These are phyloP conservation scores for Amphiprion ocellaris DNA, from an alignment of 2,113 vertebrate species.

Conservation along the genomic window DNA sequence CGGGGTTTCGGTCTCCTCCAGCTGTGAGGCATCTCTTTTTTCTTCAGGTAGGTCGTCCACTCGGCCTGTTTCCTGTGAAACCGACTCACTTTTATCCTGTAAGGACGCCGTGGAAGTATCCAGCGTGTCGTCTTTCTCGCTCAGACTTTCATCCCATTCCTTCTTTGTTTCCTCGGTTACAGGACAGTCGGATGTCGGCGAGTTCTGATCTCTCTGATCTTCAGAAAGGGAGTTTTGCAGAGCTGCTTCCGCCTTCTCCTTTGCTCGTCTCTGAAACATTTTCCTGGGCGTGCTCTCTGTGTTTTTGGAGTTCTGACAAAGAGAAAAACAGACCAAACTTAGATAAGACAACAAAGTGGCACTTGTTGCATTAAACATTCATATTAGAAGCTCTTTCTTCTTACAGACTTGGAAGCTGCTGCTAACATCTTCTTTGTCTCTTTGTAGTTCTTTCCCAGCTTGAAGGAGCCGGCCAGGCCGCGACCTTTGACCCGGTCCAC, in stretches of 20 bases:
- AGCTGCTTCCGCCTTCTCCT: constrained; percentile 74
- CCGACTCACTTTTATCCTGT: constrained; percentile 42
- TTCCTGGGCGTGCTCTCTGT: constrained; percentile 72
- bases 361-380: not conserved
- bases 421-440: constrained; percentile 86
- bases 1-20: constrained; percentile 50
- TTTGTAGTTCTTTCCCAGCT: constrained; percentile 95
- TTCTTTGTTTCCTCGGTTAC: constrained; percentile 22
- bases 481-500: constrained; percentile 95
- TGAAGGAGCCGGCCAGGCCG: constrained; percentile 95
- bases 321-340: constrained; percentile 9
- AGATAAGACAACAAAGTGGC: not conserved
- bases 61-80: not conserved
- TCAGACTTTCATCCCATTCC: constrained; percentile 32
- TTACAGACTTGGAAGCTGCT: constrained; percentile 87
- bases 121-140: not conserved
- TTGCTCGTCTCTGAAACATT: constrained; percentile 75
- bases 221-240: constrained; percentile 69
- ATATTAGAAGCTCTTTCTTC: constrained; percentile 21
- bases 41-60: not conserved
- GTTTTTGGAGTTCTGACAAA: constrained; percentile 59
- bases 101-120: not conserved
- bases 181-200: constrained; percentile 13
- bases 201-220: constrained; percentile 51
- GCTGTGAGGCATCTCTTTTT: constrained; percentile 6